phyloP scores from a whole-genome alignment of 2,113 vertebrate genomes.

The Marmota monax region DNA sequence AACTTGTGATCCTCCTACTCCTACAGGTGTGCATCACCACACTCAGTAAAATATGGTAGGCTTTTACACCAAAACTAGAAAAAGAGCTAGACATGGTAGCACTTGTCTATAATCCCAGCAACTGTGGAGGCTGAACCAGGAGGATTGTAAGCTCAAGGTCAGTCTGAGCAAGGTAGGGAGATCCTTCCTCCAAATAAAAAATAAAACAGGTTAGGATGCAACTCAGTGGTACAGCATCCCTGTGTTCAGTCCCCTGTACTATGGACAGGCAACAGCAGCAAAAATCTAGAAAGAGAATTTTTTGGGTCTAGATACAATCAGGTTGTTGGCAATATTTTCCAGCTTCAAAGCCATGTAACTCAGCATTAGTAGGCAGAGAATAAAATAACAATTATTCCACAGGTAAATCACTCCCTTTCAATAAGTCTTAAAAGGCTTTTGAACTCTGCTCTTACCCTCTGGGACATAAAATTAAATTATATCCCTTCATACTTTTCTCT shows the following conservation, averaged over 20 bases:
- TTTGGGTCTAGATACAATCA: neutral
- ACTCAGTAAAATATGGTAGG: neutral
- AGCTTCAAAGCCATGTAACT: neutral
- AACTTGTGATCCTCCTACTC: too few relatives aligned
- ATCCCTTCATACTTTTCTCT: neutral
- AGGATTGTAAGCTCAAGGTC: too few relatives aligned
- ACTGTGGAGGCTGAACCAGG: too few relatives aligned
- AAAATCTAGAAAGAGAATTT: neutral
- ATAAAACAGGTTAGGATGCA: too few relatives aligned
- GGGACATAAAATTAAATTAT: neutral
- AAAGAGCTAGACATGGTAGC: neutral
- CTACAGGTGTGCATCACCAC: too few relatives aligned
- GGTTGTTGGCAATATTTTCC: neutral
- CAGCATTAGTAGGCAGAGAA: neutral
- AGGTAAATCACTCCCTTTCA: neutral
- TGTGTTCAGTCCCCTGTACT: too few relatives aligned
- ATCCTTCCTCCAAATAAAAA: too few relatives aligned
- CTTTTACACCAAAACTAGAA: neutral
- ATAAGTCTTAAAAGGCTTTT: neutral
- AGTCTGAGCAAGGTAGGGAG: too few relatives aligned
- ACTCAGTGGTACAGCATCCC: too few relatives aligned
- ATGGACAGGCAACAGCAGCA: too few relatives aligned
- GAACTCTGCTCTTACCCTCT: neutral
- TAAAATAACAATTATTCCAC: neutral
- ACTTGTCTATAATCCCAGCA: too few relatives aligned